phyloP scores from a whole-genome alignment of 1,140 invertebrate genomes.

The Holcopasites calliopsidis region DNA sequence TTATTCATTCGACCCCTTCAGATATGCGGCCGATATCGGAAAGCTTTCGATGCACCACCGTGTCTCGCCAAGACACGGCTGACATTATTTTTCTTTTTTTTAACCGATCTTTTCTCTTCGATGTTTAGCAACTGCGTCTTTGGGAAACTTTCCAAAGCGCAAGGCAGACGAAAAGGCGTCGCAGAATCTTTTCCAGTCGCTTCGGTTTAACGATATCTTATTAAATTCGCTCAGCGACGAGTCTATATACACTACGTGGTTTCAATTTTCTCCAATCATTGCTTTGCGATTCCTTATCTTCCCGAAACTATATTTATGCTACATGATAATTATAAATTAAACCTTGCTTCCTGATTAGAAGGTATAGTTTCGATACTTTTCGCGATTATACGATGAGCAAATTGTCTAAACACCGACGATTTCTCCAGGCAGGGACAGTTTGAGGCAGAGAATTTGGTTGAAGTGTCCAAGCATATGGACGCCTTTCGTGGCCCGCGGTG shows the following conservation, averaged over 20 bases:
- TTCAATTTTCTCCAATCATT: no score
- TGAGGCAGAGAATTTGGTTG: background rate
- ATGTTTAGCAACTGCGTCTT: conserved; percentile 7
- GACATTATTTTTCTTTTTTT: conserved; percentile 12
- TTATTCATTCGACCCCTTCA: conserved; percentile 22
- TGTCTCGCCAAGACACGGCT: conserved; percentile 18
- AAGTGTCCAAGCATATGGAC: background rate
- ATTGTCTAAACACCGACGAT: no score
- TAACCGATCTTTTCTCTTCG: conserved; percentile 20
- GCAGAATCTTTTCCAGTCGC: no score
- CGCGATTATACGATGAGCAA: no score
- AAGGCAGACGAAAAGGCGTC: background rate
- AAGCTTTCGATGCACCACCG: conserved; percentile 27
- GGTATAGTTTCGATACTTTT: no score
- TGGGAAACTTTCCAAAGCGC: background rate
- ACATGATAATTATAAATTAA: no score
- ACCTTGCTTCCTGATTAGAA: no score
- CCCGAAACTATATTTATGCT: no score
- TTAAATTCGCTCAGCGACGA: no score
- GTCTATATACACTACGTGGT: no score
- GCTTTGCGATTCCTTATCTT: no score
- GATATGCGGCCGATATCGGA: conserved; percentile 52
- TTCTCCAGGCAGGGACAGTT: background rate
- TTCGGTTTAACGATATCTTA: no score
- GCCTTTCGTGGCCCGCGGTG: conserved; percentile 40